These are phyloP conservation scores for Drosophila erecta DNA, from an alignment of 1,140 invertebrate genomes.

Conservation along the genomic window DNA sequence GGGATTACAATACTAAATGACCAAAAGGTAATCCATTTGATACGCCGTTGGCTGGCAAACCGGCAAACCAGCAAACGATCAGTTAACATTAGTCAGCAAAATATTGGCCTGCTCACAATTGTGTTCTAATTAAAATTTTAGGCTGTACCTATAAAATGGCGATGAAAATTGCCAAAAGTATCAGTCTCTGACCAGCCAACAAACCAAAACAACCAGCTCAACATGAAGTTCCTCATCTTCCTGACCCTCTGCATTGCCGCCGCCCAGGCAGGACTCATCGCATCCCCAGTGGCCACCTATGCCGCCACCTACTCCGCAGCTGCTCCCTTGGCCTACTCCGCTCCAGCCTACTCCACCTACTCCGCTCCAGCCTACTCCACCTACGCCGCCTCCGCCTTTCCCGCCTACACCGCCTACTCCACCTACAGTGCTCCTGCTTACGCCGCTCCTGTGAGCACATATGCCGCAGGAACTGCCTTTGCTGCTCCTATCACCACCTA, in stretches of 20 bases:
- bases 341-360: neutral
- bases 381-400: neutral
- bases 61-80: too few species aligned
- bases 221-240: constrained; percentile 10
- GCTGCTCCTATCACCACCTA: constrained; percentile 4
- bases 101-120: too few species aligned
- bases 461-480: neutral
- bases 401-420: constrained; percentile 1
- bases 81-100: too few species aligned
- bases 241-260: constrained; percentile 8
- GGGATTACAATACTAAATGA: too few species aligned
- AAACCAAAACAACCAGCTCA: constrained; percentile 2
- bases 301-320: constrained; percentile 2
- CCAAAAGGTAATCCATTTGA: too few species aligned
- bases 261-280: constrained; percentile 1
- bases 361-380: neutral
- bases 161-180: constrained; percentile 7
- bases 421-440: neutral
- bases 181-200: constrained; percentile 2
- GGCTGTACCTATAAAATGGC: neutral
- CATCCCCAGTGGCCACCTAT: constrained; percentile 7
- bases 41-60: too few species aligned
- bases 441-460: constrained; percentile 2
- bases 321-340: neutral
- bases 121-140: too few species aligned